These are phyloP conservation scores for Musca vetustissima DNA, from an alignment of 1,140 invertebrate species.

Conservation along the genomic window DNA sequence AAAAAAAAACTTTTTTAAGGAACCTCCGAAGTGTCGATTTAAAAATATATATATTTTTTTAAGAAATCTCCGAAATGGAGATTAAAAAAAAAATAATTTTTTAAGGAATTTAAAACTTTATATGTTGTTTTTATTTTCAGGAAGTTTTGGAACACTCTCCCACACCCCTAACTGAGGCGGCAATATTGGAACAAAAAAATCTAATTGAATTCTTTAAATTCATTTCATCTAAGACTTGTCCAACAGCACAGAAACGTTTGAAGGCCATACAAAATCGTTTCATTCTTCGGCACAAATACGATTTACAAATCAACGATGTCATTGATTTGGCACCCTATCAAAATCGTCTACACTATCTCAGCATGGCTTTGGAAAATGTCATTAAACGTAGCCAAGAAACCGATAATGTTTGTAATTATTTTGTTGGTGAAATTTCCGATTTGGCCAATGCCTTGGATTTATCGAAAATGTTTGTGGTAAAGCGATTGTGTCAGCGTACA, in stretches of 20 bases:
- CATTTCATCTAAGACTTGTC: conserved; percentile 34
- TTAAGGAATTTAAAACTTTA: no score
- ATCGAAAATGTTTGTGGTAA: conserved; percentile 38
- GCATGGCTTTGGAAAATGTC: conserved; percentile 42
- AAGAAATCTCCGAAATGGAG: no score
- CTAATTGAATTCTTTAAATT: conserved; percentile 44
- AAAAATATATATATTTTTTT: no score
- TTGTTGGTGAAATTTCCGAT: conserved; percentile 40
- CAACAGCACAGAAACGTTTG: conserved; percentile 34
- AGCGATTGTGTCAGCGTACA: conserved; percentile 39
- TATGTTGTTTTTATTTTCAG: conserved; percentile 2
- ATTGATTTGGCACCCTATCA: conserved; percentile 34
- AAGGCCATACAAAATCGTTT: conserved; percentile 40
- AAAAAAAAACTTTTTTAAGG: no score
- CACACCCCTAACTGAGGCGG: neutral
- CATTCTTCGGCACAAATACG: conserved; percentile 37
- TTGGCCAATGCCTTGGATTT: conserved; percentile 37
- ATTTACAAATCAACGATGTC: conserved; percentile 33
- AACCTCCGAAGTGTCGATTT: no score
- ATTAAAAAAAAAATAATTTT: neutral
- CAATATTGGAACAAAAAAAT: conserved; percentile 35
- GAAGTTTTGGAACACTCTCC: conserved; percentile 14
- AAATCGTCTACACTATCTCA: conserved; percentile 35
- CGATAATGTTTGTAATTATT: conserved; percentile 40
- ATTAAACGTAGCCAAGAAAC: conserved; percentile 39